Base-by-base conservation (phyloP, 2,113 vertebrate genomes). In the Eleginops maclovinus region DNA sequence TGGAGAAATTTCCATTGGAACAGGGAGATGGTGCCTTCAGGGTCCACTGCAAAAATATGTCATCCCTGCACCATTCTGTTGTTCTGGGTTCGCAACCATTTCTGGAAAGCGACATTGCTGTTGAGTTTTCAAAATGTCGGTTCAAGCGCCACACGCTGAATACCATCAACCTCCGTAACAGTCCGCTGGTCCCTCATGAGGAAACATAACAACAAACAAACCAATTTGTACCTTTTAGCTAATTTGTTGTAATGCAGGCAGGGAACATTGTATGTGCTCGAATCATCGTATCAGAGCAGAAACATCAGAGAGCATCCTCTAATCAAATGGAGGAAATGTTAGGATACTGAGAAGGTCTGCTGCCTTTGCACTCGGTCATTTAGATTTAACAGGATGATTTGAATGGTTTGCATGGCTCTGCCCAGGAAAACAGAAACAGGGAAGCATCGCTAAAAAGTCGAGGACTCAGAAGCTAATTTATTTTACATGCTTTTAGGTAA, bases 251-350 rank as follows among this genome's bases (percentile, higher is more conserved):
- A 50, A 81, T 17, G 56, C 67, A 67, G 64, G 56, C 43, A 28
- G 47, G 17, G 26, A 70, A n/a, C 47, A 62, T 76, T 71, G 56
- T 21, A 3, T 58, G 55, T 66, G 46, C 75, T 73, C 53, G 58
- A 53, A 82, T 80, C 69, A 17, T 72, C 59, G 51, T 9, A 28
- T 70, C 14, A 62, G 55, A 0, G 17, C 64, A 71, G 61, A 82
- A 24, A 24, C 54, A 78, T 72, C 31, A 49, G 68, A 43, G 53
- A 36, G 64, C 40, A 62, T 44, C 46, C 40, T n/a, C 26, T 74
- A 88, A 90, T 40, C 60, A 58, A 75, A 77, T 47, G 56, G 19
- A 40, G 31, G 40, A 80, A 31, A 70, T 62, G 31, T 46, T 2
- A 44, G 21, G 41, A 69, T 40, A 19, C 72, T 36, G 55, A 62